Evolutionary conservation across 2,113 vertebrate species (phyloP), one percentile per base, ranked within the genome.

Genomic region (Sinocyclocheilus anshuiensis): DNA sequence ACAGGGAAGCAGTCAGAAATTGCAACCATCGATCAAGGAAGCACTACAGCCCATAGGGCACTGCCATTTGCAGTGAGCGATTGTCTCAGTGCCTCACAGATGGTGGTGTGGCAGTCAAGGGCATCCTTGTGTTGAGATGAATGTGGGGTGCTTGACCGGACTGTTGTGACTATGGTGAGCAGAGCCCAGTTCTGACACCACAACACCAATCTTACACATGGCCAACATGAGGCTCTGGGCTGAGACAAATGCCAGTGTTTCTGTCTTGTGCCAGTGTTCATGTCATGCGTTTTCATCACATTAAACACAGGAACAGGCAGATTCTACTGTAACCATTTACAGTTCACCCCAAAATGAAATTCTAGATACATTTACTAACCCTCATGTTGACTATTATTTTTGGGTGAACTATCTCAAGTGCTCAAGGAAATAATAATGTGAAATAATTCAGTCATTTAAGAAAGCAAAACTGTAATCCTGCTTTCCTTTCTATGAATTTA

Each of bases 81-180:
- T 86, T 20, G 22, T 8, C 85, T 74, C 61, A 4, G 26, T 20
- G 61, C 67, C 53, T 39, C 53, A 48, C 77, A 72, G 50, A 36
- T 1, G 45, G 33, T 45, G 77, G 16, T 48, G 29, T 15, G 75
- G 36, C 77, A 74, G 33, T 71, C 26, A 86, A 86, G 77, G 84
- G 76, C 84, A 86, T 16, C 59, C 6, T 67, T 78, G 59, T 71
- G 48, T 67, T 24, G 45, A 81, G 53, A 86, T 86, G 65, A 67
- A 86, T 86, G 85, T 74, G 7, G 67, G 77, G 69, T 26, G 20
- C 76, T 69, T 79, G 84, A 86, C 84, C 76, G 11, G 45, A 77
- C 74, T 24, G 67, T 63, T 79, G 77, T 42, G 63, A 80, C 77
- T 80, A 36, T 61, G 65, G 65, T 61, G 85, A 81, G 22, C 36